Percentiles rank a stretch among this genome's conserved stretches.
These are phyloP conservation scores for Chondrosia reniformis DNA, from an alignment of 37 sponge, comb jelly and placozoan species.

Conservation along the genomic window DNA sequence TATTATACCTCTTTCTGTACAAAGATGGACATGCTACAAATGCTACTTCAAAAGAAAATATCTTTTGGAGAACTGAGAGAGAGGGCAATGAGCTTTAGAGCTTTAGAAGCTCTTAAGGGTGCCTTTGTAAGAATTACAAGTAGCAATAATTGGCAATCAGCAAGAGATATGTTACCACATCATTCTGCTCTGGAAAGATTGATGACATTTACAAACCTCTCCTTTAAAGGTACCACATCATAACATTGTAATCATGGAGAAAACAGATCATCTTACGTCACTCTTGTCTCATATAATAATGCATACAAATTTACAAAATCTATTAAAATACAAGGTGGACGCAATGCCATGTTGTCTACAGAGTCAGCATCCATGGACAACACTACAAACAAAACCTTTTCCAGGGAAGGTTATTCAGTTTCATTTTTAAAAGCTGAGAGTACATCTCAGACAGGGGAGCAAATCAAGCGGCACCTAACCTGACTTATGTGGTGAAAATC, in stretches of 20 bases:
- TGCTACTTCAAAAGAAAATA: too few relatives aligned
- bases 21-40: too few relatives aligned
- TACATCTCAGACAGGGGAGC: too few relatives aligned
- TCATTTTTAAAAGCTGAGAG: neutral
- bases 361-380: slow-evolving; percentile 1
- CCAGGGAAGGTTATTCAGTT: neutral
- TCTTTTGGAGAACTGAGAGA: neutral
- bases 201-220: neutral
- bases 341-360: too few relatives aligned
- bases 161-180: neutral
- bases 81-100: neutral
- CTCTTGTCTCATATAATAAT: neutral
- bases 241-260: neutral
- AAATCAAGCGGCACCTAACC: neutral
- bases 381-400: neutral
- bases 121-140: neutral
- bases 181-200: neutral
- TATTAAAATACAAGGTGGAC: too few relatives aligned
- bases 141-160: neutral
- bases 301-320: neutral
- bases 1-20: too few relatives aligned
- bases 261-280: neutral
- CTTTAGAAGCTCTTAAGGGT: neutral
- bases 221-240: too few relatives aligned
- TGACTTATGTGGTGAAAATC: neutral